Conservation (phyloP, 2,797 vertebrate species). For the Falco naumanni region DNA sequence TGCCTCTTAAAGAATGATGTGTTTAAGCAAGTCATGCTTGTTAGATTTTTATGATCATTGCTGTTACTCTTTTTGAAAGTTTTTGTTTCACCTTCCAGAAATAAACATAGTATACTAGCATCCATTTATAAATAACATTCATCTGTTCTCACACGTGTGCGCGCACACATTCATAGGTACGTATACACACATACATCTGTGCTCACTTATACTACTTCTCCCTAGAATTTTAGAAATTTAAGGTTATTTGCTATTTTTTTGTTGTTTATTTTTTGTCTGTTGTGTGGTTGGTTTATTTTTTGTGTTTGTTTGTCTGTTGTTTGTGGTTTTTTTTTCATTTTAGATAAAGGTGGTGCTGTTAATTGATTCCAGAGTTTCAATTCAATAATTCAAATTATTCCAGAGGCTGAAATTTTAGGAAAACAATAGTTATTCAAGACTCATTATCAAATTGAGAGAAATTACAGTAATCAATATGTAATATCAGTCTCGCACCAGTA, state of each 20-base stretch:
- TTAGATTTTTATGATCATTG: neutral
- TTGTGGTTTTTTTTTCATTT: neutral
- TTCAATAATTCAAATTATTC: neutral
- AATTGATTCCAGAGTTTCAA: neutral
- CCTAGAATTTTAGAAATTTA: neutral
- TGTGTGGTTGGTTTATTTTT: neutral
- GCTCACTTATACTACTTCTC: neutral
- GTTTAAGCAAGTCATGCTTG: neutral
- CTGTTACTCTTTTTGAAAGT: neutral
- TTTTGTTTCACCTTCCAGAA: neutral
- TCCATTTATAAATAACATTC: neutral
- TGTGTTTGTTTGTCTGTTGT: neutral
- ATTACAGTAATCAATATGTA: neutral
- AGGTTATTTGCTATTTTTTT: rapidly evolving
- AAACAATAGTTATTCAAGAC: neutral
- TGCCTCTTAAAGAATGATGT: neutral
- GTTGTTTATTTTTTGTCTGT: neutral
- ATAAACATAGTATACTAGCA: neutral
- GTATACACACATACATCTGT: neutral
- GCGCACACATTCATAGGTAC: rapidly evolving
- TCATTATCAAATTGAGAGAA: neutral
- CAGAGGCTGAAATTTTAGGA: neutral
- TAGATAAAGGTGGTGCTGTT: neutral
- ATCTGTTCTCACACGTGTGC: rapidly evolving
- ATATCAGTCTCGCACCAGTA: neutral